Conservation (phyloP, 1,140 invertebrate genomes). For the Megalonaias nervosa region DNA sequence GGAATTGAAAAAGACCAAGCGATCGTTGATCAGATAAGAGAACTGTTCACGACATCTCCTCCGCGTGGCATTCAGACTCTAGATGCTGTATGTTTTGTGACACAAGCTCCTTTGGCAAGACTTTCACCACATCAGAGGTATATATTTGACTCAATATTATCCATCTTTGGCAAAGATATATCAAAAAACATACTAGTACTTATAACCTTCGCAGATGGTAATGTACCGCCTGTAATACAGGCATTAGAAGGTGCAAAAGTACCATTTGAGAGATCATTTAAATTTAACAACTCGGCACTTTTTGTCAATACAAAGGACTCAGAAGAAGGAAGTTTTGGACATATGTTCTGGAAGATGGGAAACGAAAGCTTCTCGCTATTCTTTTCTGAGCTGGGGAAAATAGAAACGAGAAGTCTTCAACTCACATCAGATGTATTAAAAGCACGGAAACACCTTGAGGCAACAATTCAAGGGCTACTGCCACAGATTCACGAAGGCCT, state of each 20-base stretch:
- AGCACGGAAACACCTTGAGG: slow-evolving; percentile 7
- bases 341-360: slow-evolving; percentile 39
- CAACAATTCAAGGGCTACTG: slow-evolving; percentile 11
- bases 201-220: slow-evolving; percentile 40
- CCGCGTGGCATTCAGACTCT: slow-evolving; percentile 26
- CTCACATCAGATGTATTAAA: slow-evolving; percentile 26
- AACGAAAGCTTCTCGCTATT: slow-evolving; percentile 17
- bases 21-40: slow-evolving; percentile 30
- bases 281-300: slow-evolving; percentile 19
- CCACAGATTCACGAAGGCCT: slow-evolving; percentile 17
- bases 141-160: slow-evolving; percentile 40
- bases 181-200: slow-evolving; percentile 34
- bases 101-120: slow-evolving; percentile 13
- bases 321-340: neutral
- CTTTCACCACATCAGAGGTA: slow-evolving; percentile 27
- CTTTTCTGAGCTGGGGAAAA: slow-evolving; percentile 1
- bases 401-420: slow-evolving; percentile 21
- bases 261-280: slow-evolving; percentile 16
- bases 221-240: slow-evolving; percentile 20
- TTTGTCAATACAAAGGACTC: slow-evolving; percentile 15
- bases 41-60: slow-evolving; percentile 17
- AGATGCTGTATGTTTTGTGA: slow-evolving; percentile 38
- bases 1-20: slow-evolving; percentile 32
- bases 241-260: slow-evolving; percentile 21
- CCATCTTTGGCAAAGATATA: slow-evolving; percentile 46